Evolutionary conservation across 1,140 invertebrate genomes (phyloP), one percentile per base, ranked within the genome.

Genomic region (Neodiprion virginianus): DNA sequence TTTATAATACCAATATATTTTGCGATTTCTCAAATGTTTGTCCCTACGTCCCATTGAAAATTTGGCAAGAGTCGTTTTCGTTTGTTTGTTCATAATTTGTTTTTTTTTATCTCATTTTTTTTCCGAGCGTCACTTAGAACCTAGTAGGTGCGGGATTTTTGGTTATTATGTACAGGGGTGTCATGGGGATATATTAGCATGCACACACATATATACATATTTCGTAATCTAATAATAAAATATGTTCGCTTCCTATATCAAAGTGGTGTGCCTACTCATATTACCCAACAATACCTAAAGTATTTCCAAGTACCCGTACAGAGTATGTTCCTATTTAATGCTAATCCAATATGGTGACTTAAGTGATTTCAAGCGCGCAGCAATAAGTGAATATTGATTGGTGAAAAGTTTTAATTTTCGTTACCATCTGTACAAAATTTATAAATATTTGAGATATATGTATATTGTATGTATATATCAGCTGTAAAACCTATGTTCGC

Each of bases 1-100:
- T 84, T 85, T 85, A 84, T 84, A 86, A 86, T 86, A 86, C 81
- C 82, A 85, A 86, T 86, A 85, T 86, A 85, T 85, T 86, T 83
- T 79, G 81, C 79, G 78, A 83, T 84, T 84, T 80, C 81, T 81
- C 78, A 80, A 81, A 81, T 81, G 80, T 79, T 68, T 77, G 67
- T 83, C 77, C 80, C 78, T 81, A 84, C 78, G 76, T 84, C 79
- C 82, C 83, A 84, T 84, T 82, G 80, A 82, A 84, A 86, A 84
- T 86, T 86, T 86, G 84, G 84, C 84, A 86, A 85, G 82, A 84
- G 80, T 85, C 76, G 78, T 83, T 84, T 12, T 84, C 78, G 75
- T 82, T 61, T 61, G 11, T 61, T 61, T 11, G 11, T 61, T 61
- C 9, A 11, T 53, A 53, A 17, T 9, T n/a, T 61, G 0, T 61